Evolutionary conservation across 2,888 invertebrate genomes (phyloP).

Genomic region (Hyles lineata): DNA sequence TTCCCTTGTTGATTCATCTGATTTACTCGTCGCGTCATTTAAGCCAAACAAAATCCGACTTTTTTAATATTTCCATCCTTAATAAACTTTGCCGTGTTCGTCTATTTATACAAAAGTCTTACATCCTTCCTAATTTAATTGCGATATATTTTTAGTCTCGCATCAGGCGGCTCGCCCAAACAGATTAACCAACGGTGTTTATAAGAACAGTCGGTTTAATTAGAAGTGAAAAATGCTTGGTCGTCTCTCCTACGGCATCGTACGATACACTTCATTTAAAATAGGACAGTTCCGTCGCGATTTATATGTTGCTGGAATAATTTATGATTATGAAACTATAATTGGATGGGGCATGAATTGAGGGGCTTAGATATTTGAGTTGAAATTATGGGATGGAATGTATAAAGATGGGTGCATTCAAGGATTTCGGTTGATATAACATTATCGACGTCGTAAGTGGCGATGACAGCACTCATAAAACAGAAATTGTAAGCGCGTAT

Average conservation of each 20-base stretch:
- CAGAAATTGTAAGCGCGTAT: too few relatives aligned
- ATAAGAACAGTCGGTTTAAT: constrained; percentile 28
- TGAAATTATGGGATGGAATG: background rate
- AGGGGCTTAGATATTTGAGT: background rate
- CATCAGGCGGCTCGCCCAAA: constrained; percentile 13
- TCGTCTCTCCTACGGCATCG: constrained; percentile 19
- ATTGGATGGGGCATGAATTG: constrained; percentile 7
- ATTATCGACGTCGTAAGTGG: background rate
- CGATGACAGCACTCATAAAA: background rate
- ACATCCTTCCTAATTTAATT: constrained; percentile 10
- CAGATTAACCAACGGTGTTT: constrained; percentile 26
- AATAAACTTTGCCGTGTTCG: constrained; percentile 16
- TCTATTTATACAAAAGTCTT: constrained; percentile 18
- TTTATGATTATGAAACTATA: constrained; percentile 22
- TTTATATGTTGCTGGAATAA: constrained; percentile 49
- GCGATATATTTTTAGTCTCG: constrained; percentile 16
- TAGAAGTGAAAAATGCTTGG: constrained; percentile 31
- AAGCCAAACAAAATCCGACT: constrained; percentile 6
- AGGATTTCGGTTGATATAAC: too few relatives aligned
- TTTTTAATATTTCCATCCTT: constrained; percentile 17
- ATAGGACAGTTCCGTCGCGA: constrained; percentile 47
- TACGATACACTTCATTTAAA: constrained; percentile 50
- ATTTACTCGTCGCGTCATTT: background rate
- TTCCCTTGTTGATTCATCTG: background rate
- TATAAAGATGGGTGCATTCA: too few relatives aligned